Evolutionary conservation across 2,113 vertebrate genomes (phyloP), one percentile per base, ranked within the genome.

Genomic region (Emydura subglobosa): DNA sequence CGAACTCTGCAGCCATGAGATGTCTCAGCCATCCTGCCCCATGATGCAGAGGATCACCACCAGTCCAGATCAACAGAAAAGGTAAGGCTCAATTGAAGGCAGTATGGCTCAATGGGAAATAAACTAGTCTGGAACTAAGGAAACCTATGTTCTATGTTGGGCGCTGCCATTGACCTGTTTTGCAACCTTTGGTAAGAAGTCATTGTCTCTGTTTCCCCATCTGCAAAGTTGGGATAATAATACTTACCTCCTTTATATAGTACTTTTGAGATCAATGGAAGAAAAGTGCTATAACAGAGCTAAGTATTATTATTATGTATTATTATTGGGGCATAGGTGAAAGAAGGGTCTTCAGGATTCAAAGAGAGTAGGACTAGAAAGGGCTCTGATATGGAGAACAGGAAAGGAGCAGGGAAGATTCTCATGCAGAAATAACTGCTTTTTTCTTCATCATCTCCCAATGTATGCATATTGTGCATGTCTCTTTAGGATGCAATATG

Each of bases 1-100:
- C 7, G 0, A 10, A 54, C 31, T 92, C 34, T 6, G 50, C 29
- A 0, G 2, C 16, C 4, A 0, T 24, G 49, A 39, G 39, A 65
- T 8, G 1, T 17, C 72, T 47, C 34, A 34, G 74, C 34, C 8
- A 6, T 82, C 44, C 79, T 10, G 0, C 49, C 11, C 1, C 44
- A 10, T n/a, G 44, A 39, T 47, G 39, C 24, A 31, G 59, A 47
- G 55, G 25, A n/a, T 12, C 4, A 83, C 21, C 7, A 21, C 14
- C 4, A 29, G 49, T 25, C 59, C 31, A 29, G 34, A 14, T 27
- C 74, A 83, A 16, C 21, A 21, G 10, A 55, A 44, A 81, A 19
- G 79, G n/a, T 49, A 82, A 55, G 12, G 7, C 42, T 44, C 80
- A 42, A 85, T 85, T 39, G 14, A 76, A 16, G 85, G 79, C 29